These are phyloP conservation scores for Saxidomus purpurata DNA, from an alignment of 1,140 invertebrate species.

Conservation along the genomic window DNA sequence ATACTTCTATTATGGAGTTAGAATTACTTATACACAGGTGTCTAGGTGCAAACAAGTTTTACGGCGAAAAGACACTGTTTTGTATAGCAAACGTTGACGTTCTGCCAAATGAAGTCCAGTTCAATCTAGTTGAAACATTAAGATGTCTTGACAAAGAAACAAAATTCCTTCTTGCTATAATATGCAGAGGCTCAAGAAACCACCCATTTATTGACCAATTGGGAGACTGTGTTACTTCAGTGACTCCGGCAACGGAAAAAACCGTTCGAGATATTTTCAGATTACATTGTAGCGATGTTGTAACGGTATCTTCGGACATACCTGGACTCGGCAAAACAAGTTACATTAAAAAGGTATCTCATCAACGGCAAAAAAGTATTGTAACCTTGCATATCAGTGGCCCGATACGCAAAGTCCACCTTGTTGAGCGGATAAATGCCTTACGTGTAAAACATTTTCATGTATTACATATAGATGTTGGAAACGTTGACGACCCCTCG, in stretches of 20 bases:
- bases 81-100: conserved; percentile 71
- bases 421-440: conserved; percentile 37
- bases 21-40: conserved; percentile 66
- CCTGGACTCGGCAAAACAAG: conserved; percentile 71
- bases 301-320: conserved; percentile 59
- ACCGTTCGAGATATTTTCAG: conserved; percentile 34
- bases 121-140: conserved; percentile 59
- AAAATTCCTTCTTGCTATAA: conserved; percentile 45
- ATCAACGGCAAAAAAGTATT: not conserved
- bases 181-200: conserved; percentile 62
- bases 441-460: conserved; percentile 34
- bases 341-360: conserved; percentile 29
- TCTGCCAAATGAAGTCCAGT: conserved; percentile 63
- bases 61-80: conserved; percentile 24
- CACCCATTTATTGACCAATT: conserved; percentile 68
- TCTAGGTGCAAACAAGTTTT: not conserved
- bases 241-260: conserved; percentile 35
- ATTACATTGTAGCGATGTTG: conserved; percentile 39
- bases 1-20: conserved; percentile 69
- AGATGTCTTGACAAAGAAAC: not conserved
- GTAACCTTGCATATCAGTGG: conserved; percentile 69
- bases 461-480: conserved; percentile 72
- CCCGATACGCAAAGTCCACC: not conserved
- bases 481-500: conserved; percentile 40
- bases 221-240: not conserved